Base-by-base conservation (phyloP, 2,113 vertebrate genomes). In the Cercopithecus mona region DNA sequence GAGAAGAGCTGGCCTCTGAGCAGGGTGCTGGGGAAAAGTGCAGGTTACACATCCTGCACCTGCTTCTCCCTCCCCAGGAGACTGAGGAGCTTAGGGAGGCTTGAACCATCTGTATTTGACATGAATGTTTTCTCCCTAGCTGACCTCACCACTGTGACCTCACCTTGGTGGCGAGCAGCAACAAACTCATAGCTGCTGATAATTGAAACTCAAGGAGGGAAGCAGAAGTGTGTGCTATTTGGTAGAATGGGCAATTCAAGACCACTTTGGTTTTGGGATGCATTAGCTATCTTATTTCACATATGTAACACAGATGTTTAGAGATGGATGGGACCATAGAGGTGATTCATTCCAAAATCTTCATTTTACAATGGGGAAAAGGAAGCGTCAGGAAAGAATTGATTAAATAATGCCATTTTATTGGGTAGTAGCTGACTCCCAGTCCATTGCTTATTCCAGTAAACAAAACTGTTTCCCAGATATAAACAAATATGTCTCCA, bases 351-450 rank as follows among this genome's bases (percentile, higher is more conserved):
- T 81, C 59, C 13, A 17, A 80, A 92, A 45, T 40, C 50, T 55
- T 89, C 83, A 82, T 88, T 96, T 90, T 57, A 70, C 35, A 87
- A 45, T 43, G 43, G 80, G 61, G 64, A 25, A 61, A 80, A 92
- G 83, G 14, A 35, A 89, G 40, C 6, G 5, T 40, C 43, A 40
- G 57, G 48, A 86, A 48, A 27, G 52, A 61, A 38, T 9, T 35
- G 35, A 57, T 84, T 50, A 20, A 52, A 40, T 35, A 32, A 59
- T 4, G 27, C 45, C 35, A 4, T 61, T 72, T 59, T 48, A 45
- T 9, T 11, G 4, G 8, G 82, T 27, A 18, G 22, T 9, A n/a
- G 52, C 35, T 18, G 2, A 84, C 45, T 90, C 25, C 38, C 17
- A 12, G 13, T 40, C 48, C 13, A 9, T 32, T 80, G 45, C 35